Evolutionary conservation across 2,888 invertebrate genomes (phyloP).

Genomic region (Himalopsyche kuldschensis): DNA sequence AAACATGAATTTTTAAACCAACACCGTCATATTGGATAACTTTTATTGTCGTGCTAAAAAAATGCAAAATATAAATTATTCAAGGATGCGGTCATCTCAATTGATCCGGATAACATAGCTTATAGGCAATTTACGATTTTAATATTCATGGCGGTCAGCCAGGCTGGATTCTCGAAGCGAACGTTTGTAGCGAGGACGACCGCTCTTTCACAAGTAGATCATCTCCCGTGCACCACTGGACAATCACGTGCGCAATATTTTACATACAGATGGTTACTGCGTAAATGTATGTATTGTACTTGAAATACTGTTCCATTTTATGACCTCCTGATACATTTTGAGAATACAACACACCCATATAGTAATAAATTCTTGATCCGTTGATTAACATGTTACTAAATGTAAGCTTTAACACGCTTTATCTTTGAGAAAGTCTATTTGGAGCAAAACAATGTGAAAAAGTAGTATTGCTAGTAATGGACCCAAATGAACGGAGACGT

Average conservation of each 20-base stretch:
- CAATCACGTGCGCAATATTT: neutral
- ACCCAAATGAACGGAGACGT: too few species aligned
- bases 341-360: too few species aligned
- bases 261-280: too few species aligned
- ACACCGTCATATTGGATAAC: too few species aligned
- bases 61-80: neutral
- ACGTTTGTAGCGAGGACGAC: conserved; percentile 14
- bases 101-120: neutral
- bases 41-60: neutral
- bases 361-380: too few species aligned
- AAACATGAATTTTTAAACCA: too few species aligned
- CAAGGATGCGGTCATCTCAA: neutral
- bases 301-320: neutral
- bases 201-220: conserved; percentile 22
- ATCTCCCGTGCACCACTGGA: conserved; percentile 2
- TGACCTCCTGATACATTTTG: neutral
- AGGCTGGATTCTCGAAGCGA: neutral
- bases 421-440: too few species aligned
- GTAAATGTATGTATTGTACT: neutral
- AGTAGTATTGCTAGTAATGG: too few species aligned
- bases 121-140: neutral
- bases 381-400: too few species aligned
- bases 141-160: neutral
- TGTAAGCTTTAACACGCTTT: too few species aligned
- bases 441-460: too few species aligned